Base-by-base conservation (phyloP, 2,113 vertebrate genomes). In the Ranitomeya imitator region DNA sequence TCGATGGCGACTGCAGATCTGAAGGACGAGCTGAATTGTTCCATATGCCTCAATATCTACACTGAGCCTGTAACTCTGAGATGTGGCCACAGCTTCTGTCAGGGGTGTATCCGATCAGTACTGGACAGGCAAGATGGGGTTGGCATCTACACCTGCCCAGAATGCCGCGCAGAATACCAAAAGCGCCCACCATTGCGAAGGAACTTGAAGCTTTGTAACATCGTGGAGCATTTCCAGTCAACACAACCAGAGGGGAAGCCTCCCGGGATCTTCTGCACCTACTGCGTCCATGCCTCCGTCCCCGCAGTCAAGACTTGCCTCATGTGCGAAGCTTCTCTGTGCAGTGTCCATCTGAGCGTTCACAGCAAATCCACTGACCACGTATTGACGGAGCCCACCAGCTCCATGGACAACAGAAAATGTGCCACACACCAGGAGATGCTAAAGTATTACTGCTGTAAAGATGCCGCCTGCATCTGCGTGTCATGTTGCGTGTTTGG, bases 31-130 rank as follows among this genome's bases (percentile, higher is more conserved):
- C 90, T 95, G 21, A 94, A 94, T 2, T 96, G 95, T 89, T 90
- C 95, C 0, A 90, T 96, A 63, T 96, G 95, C 92, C 95, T 94
- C 0, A 94, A 96, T 86, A 94, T 96, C 85, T 96, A 95, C 90
- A 91, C 79, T 26, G 95, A 96, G 10, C 95, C 95, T 0, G 95
- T 96, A 77, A 94, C 95, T 45, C 95, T 96, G 7, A 94, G 95
- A 89, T 96, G 95, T 90, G 96, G 94, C 91, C 95, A 96, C 93
- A 96, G 94, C 89, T 96, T 96, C 93, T 96, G 95, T 90, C 91
- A 92, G 8, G 83, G 71, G 67, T 96, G 95, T 69, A 93, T 96
- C 57, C 92, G 92, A 88, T 69, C 63, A 0, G 86, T 55, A 31
- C 61, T 87, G 15, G 76, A 69, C 8, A 14, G 51, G 7, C 86